Evolutionary conservation across 2,113 vertebrate genomes (phyloP), one percentile per base, ranked within the genome.

Genomic region (Andinoacara biseriatus): DNA sequence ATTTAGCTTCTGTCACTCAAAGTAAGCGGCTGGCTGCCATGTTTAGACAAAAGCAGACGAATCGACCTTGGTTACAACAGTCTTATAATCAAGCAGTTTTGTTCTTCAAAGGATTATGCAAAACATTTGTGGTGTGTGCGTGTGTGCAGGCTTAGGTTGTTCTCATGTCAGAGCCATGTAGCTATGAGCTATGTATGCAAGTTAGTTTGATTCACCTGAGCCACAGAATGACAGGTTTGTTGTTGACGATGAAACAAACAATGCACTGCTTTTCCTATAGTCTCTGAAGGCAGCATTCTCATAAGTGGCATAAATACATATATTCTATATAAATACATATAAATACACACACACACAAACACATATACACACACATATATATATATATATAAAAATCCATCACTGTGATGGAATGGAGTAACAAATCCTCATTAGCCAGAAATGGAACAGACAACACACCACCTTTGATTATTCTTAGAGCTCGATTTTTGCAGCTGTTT

Each of bases 201-300:
- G 88, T 78, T 88, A 87, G 88, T 91, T 78, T 86, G 87, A 90
- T 92, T 91, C 89, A 90, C 75, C 89, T 93, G 94, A 95, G 94
- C 94, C 94, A 89, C 92, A 91, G 89, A 94, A 91, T 91, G 87
- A 92, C 93, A 83, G 59, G 63, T 90, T 84, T 80, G 81, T 83
- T 76, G 40, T 84, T 57, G 20, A 86, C 83, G 75, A 87, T 90
- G 67, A 67, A 76, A 86, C 80, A 83, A 90, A 85, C 80, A 86
- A 90, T 89, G 90, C 92, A 88, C 91, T 91, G 93, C 93, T 87
- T 93, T 91, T 81, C 59, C 89, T 89, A 83, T 80, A 79, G 80
- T 87, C 77, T 85, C 62, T 81, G 74, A 84, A 76, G 72, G 86
- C 88, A 85, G 84, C 91, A 72, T 78, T 85, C 60, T 79, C 14